Base-by-base conservation (phyloP, 1,140 invertebrate genomes). In the Chironomus tepperi region DNA sequence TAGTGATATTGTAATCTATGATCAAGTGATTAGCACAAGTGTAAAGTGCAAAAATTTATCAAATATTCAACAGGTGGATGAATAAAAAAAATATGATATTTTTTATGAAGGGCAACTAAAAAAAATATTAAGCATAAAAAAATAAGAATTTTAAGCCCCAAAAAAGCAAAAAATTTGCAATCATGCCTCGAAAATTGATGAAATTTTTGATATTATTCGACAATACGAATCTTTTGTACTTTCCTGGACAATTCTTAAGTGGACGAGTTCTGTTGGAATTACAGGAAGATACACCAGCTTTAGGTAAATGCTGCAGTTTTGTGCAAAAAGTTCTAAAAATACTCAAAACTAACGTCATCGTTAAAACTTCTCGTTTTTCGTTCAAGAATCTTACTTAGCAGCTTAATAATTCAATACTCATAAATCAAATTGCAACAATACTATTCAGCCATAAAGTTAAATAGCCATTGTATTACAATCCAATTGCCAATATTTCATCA, bases 171-270 rank as follows among this genome's bases (percentile, higher is more conserved):
- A 77, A 75, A 12, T 9, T 76, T 73, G 64, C 76, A n/a, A 87
- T 82, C 81, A 93, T 93, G 91, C 90, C 93, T 74, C 86, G 91
- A 78, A 97, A 97, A 84, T 84, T 97, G 76, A 87, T 94, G 77
- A 97, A 96, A 83, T 97, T 97, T 84, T 85, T 96, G 21, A 96
- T 97, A 79, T 87, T 96, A 64, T 95, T 97, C 83, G 95, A 97
- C 82, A 97, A 97, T 82, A 93, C 94, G 43, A 96, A 93, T 77
- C 85, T 97, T 42, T 83, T 97, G 47, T 97, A 97, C 82, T 96
- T 97, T 80, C 94, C 95, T 67, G 92, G 95, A 42, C 89, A 96
- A 81, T 97, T 97, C 82, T 84, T 97, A 74, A 94, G 93, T 64
- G 95, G 95, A 42, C 87, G 93, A 78, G 95, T 97, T 18, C 87